phyloP scores from a whole-genome alignment of 2,888 invertebrate species.

The Meliscaeva auricollis region DNA sequence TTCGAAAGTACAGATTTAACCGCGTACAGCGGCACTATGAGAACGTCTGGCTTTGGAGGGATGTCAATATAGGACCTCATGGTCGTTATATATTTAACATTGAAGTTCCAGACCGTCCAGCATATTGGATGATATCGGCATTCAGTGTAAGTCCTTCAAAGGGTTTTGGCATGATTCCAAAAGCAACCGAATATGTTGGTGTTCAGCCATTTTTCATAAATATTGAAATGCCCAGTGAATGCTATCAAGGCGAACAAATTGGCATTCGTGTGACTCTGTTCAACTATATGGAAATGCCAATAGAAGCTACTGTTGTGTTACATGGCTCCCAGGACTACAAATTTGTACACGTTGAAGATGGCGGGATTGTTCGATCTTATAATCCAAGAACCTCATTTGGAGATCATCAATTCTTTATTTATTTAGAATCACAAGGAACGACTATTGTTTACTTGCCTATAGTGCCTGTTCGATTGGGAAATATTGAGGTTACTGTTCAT shows the following conservation, averaged over 20 bases:
- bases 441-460: conserved; percentile 95
- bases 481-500: conserved; percentile 90
- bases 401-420: conserved; percentile 97
- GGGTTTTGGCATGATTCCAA: conserved; percentile 94
- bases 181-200: conserved; percentile 93
- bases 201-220: conserved; percentile 97
- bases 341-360: conserved; percentile 95
- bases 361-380: conserved; percentile 94
- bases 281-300: conserved; percentile 94
- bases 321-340: conserved; percentile 93
- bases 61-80: conserved; percentile 96
- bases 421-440: conserved; percentile 91
- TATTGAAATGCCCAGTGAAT: conserved; percentile 94
- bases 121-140: conserved; percentile 96
- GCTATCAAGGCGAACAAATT: conserved; percentile 96
- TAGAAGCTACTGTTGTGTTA: conserved; percentile 95
- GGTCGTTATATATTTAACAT: conserved; percentile 94
- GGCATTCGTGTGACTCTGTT: conserved; percentile 96
- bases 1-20: conserved; percentile 93
- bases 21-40: conserved; percentile 95
- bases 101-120: conserved; percentile 93
- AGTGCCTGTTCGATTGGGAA: conserved; percentile 92
- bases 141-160: conserved; percentile 94
- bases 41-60: conserved; percentile 98
- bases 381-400: conserved; percentile 95